Base-by-base conservation (phyloP, 2,888 invertebrate species). In the Chymomyza caudatula region DNA sequence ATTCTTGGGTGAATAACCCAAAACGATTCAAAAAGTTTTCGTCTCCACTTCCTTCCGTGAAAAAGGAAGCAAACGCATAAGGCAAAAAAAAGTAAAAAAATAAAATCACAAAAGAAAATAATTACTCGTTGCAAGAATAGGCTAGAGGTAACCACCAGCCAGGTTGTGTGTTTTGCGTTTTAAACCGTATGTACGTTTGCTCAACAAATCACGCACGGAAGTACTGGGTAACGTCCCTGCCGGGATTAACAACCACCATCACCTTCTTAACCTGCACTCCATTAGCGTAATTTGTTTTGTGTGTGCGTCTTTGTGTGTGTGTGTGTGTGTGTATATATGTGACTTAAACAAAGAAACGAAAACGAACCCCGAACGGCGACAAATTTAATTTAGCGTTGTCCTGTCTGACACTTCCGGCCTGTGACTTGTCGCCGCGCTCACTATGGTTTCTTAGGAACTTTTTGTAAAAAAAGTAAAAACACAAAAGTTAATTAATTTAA, bases 201-300 rank as follows among this genome's bases (percentile, higher is more conserved):
- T 63, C 62, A 63, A 77, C 63, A 80, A 79, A 77, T 79, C 80
- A 74, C 71, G 70, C 63, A 60, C 60, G 65, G 67, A 60, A 67
- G 60, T 60, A 66, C 51, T 51, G 37, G 49, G 8, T 63, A 57
- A 57, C 43, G 25, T 29, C 37, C 25, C 42, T n/a, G 65, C 60
- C 56, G 73, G 73, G 73, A 73, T 79, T 75, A 78, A 78, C 63
- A 56, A 69, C 68, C 57, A 73, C 69, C 70, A 56, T 63, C 76
- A 77, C 77, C 78, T 84, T 81, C 67, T 78, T 78, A 76, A 74
- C 85, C 86, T 84, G 66, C 67, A 47, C 56, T 61, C 85, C 82
- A 86, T 84, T 86, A 85, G 73, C 73, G 73, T 81, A 84, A 82
- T 85, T 86, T 76, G 76, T 72, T 83, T 81, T 77, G 67, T 76